Percentiles rank a stretch among this genome's conserved stretches.
Conservation (phyloP, 2,888 invertebrate genomes). For the Yponomeuta cagnagella region DNA sequence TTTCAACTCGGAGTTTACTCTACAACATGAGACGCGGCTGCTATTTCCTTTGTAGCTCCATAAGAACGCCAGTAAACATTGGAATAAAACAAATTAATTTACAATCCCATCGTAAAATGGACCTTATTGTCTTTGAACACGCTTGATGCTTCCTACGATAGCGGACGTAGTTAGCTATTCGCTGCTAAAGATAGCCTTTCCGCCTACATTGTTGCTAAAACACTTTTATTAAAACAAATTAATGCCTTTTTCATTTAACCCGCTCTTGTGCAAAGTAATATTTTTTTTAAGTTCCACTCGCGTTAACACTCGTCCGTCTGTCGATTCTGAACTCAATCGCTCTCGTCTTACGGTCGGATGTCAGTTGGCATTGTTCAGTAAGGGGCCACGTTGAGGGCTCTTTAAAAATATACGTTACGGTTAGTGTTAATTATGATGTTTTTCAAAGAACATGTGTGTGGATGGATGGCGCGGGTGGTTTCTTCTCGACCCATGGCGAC, state of each 20-base stretch:
- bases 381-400: not conserved
- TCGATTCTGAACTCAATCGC: not conserved
- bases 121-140: slow-evolving; percentile 1
- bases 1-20: not conserved
- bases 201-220: not conserved
- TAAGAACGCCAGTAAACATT: slow-evolving; percentile 1
- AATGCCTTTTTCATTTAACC: not conserved
- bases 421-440: slow-evolving; percentile 2
- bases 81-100: slow-evolving; percentile 1
- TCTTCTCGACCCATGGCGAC: too few species aligned
- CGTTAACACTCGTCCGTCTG: not conserved
- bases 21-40: not conserved
- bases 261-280: not conserved
- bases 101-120: not conserved
- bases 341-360: not conserved
- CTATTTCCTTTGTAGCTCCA: not conserved
- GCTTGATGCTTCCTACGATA: not conserved
- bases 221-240: slow-evolving; percentile 3
- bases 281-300: not conserved
- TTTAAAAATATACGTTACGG: slow-evolving; percentile 1
- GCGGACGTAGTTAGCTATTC: not conserved
- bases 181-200: not conserved
- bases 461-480: not conserved
- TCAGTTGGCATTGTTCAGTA: not conserved
- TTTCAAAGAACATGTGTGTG: not conserved